Evolutionary conservation across 1,140 invertebrate genomes (phyloP), one percentile per base, ranked within the genome.

Genomic region (Telenomus remus): DNA sequence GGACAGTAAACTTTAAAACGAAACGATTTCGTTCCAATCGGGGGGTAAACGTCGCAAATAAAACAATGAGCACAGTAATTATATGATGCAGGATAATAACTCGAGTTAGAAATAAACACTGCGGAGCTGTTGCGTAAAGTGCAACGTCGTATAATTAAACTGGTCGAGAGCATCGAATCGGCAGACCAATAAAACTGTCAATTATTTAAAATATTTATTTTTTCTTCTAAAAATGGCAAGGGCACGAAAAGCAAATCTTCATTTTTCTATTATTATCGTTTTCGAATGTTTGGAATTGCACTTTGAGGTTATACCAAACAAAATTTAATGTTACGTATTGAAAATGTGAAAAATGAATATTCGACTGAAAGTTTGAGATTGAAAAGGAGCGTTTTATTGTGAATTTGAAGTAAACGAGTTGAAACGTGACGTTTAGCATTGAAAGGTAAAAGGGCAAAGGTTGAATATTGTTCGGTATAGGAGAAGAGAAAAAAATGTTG

Each of bases 61-160:
- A 51, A 74, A 74, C 56, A 66, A 66, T 61, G 61, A 60, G 55
- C 63, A 66, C 47, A 55, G 65, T 74, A 74, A 74, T 74, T 66
- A 74, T 27, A 27, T 53, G 56, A 49, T 55, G 70, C 35, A 51
- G 70, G 42, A 66, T 65, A 65, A 71, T 70, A 70, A 61, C 66
- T 70, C 66, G 50, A 70, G 66, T 70, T 70, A 70, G 66, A 61
- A 70, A 63, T 70, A 70, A 70, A 70, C 61, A 61, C 57, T 63
- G 13, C 43, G 34, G 51, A 37, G 55, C 33, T 43, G 39, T 70
- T 70, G 66, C 66, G 53, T 70, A 70, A 70, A 70, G 12, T 27
- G 19, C 57, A 51, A 48, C 43, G 44, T 70, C 46, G 66, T 44
- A 27, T 27, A 70, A 63, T 63, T 61, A 54, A 57, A 43, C 51